A percentile compares a stretch with the other conserved stretches of the same genome.
phyloP scores from a whole-genome alignment of 2,888 invertebrate genomes.

The Ditylenchus weischeri region DNA sequence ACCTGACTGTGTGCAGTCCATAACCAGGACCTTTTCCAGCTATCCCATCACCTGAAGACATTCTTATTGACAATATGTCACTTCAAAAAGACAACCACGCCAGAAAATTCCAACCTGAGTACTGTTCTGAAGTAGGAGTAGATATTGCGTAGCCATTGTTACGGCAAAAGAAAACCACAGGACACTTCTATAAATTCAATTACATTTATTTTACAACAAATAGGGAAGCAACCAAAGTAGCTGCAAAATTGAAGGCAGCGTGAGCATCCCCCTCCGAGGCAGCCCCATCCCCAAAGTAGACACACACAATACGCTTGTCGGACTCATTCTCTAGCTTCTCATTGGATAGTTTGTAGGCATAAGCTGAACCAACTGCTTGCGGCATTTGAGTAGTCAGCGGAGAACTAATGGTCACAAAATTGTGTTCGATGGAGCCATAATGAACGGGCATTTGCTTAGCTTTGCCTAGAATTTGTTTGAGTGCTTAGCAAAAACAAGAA shows the following conservation, averaged over 20 bases:
- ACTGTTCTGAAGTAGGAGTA: conserved; percentile 87
- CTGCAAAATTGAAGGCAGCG: conserved; percentile 96
- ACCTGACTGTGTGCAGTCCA: conserved; percentile 80
- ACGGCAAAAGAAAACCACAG: conserved; percentile 83
- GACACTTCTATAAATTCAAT: conserved; percentile 68
- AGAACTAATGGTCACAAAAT: conserved; percentile 92
- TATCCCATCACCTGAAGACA: conserved; percentile 78
- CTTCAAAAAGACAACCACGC: too few relatives aligned
- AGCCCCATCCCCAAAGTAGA: conserved; percentile 76
- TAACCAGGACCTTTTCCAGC: conserved; percentile 76
- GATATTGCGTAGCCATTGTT: conserved; percentile 99
- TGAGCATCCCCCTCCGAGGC: conserved; percentile 98
- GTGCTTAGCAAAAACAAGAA: neutral
- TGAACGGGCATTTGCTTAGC: conserved; percentile 93
- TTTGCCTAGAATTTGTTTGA: conserved; percentile 37
- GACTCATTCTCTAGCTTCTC: conserved; percentile 55
- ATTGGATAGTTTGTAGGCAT: conserved; percentile 75
- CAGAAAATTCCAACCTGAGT: conserved; percentile 62
- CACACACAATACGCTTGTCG: conserved; percentile 56
- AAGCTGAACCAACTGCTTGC: conserved; percentile 93
- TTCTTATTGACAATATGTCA: too few relatives aligned
- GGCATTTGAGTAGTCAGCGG: conserved; percentile 94
- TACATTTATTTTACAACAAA: too few relatives aligned
- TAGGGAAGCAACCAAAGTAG: conserved; percentile 68
- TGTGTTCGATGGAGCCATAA: conserved; percentile 79